Percentiles rank a stretch among this genome's conserved stretches.
phyloP scores from a whole-genome alignment of 2,797 vertebrate genomes.

The Gymnodraco acuticeps region DNA sequence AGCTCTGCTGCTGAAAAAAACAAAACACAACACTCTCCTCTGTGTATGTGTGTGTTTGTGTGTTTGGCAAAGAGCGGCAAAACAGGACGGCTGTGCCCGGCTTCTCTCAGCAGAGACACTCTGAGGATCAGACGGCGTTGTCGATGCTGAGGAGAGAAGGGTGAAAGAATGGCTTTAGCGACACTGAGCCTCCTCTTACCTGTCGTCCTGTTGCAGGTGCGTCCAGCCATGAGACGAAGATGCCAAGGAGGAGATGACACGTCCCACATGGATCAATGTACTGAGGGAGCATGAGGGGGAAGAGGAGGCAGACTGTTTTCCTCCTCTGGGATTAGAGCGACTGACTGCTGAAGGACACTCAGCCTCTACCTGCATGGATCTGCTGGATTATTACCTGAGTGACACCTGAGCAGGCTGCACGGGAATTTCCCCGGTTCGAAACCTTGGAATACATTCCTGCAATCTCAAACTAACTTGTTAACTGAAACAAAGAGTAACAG shows the following conservation, averaged over 20 bases:
- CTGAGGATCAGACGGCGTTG: conserved; percentile 72
- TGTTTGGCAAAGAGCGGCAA: conserved; percentile 91
- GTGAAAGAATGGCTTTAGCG: conserved; percentile 42
- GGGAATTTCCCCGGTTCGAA: conserved; percentile 58
- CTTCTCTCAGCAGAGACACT: conserved; percentile 76
- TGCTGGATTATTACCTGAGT: conserved; percentile 65
- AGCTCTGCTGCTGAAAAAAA: conserved; percentile 84
- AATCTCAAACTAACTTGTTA: conserved; percentile 13
- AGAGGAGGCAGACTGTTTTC: conserved; percentile 45
- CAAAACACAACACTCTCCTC: conserved; percentile 67
- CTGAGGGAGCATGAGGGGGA: conserved; percentile 58
- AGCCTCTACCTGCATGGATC: conserved; percentile 48
- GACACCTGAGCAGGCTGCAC: conserved; percentile 48
- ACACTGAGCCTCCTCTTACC: conserved; percentile 58
- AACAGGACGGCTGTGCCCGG: conserved; percentile 79
- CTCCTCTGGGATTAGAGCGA: conserved; percentile 41
- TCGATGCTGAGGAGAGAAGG: conserved; percentile 67
- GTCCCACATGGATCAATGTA: conserved; percentile 44
- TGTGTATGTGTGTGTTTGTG: conserved; percentile 81
- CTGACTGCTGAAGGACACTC: conserved; percentile 38
- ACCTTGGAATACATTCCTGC: conserved; percentile 1
- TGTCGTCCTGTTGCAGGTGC: conserved; percentile 72
- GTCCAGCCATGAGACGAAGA: conserved; percentile 31
- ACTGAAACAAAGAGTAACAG: not conserved
- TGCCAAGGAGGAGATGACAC: conserved; percentile 41